Evolutionary conservation across 2,797 vertebrate genomes (phyloP).

Genomic region (Pipistrellus nathusii): DNA sequence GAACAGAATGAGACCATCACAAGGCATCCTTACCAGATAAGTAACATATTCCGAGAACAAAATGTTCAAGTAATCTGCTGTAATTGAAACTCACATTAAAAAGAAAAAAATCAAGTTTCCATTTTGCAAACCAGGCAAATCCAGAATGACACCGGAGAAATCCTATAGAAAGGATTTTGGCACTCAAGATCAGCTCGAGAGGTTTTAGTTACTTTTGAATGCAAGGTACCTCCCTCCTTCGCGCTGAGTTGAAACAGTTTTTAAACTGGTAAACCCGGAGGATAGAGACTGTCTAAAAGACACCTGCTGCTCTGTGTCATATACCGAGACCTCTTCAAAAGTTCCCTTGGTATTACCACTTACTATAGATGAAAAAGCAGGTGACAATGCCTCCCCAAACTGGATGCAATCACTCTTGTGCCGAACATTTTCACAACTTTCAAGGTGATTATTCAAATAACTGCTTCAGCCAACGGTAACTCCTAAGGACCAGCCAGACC

Average conservation of each 20-base stretch:
- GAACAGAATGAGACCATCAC: slow-evolving; percentile 68
- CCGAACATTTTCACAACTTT: slow-evolving; percentile 51
- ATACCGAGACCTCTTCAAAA: slow-evolving; percentile 56
- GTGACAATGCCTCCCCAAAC: slow-evolving; percentile 44
- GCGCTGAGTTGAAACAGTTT: slow-evolving; percentile 32
- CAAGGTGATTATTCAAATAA: slow-evolving; percentile 27
- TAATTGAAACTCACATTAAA: slow-evolving; percentile 59
- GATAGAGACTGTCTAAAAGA: slow-evolving; percentile 54
- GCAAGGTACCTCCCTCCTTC: slow-evolving; percentile 51
- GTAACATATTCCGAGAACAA: slow-evolving; percentile 66
- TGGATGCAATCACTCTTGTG: slow-evolving; percentile 13
- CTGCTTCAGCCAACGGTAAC: slow-evolving; percentile 49
- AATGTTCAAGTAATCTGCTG: slow-evolving; percentile 58
- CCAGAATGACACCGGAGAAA: slow-evolving; percentile 38
- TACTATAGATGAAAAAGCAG: slow-evolving; percentile 48
- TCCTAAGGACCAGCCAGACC: slow-evolving; percentile 45
- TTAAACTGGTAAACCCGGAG: slow-evolving; percentile 57
- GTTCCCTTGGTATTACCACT: slow-evolving; percentile 58
- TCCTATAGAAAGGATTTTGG: slow-evolving; percentile 27
- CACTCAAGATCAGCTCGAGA: slow-evolving; percentile 49
- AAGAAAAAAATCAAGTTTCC: slow-evolving; percentile 42
- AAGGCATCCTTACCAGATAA: slow-evolving; percentile 57
- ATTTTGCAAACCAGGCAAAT: slow-evolving; percentile 71
- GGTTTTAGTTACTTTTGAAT: slow-evolving; percentile 42
- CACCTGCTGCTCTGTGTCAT: slow-evolving; percentile 51